Evolutionary conservation across 1,140 invertebrate species (phyloP), one percentile per base, ranked within the genome.

Genomic region (Lepidurus couesii): DNA sequence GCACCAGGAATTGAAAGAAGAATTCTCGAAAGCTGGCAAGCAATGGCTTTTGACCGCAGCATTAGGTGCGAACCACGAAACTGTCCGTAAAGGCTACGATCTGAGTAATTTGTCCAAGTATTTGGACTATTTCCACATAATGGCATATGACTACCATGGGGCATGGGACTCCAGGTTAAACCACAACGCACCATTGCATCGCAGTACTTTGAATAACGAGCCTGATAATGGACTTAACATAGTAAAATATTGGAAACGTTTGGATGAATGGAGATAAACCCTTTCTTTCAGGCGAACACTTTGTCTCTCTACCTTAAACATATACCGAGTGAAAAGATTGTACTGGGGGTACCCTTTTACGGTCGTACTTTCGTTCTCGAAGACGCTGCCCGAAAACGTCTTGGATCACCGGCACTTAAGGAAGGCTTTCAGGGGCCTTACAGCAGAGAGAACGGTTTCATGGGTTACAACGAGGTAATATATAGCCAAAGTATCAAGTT

Each of bases 61-160:
- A 0, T 87, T 95, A 73, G 91, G 92, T 9, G 91, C 92, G 1
- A 89, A 90, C 4, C 90, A 90, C 82, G 86, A 87, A 43, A 91
- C 89, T 0, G 92, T 94, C 79, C 89, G 93, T 78, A 82, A 85
- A 1, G 91, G 90, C 1, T 96, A 96, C 81, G 90, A 95, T 83
- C 87, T 96, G 21, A 85, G 88, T 9, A 87, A 89, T 81, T 86
- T 96, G 44, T 90, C 91, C 0, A 85, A 89, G 9, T 89, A 92
- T 82, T 84, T 96, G 16, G 93, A 96, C 85, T 92, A 91, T 73
- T 89, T 97, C 34, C 93, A 95, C 82, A 88, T 96, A 80, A 95
- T 96, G 94, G 91, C 91, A 78, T 96, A 96, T 83, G 94, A 97
- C 86, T 95, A 94, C 85, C 93, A 95, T 82, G 93, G 94, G 6